Conservation (phyloP, 2,113 vertebrate species). For the Cryptomyrus ogoouensis region DNA sequence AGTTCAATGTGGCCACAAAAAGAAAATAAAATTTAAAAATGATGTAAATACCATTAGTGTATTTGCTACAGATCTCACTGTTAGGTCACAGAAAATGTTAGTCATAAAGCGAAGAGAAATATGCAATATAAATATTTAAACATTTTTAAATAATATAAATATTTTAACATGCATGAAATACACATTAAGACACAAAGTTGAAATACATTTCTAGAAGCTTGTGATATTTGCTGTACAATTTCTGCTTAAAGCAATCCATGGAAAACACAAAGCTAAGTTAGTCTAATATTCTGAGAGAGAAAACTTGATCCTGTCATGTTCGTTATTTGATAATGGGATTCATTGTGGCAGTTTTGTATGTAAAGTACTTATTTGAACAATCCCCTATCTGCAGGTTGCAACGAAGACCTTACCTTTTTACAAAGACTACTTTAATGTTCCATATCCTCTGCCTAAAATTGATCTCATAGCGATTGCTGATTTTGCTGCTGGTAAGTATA, state of each 20-base stretch:
- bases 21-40: background rate
- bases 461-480: constrained; percentile 99
- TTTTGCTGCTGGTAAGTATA: constrained; percentile 89
- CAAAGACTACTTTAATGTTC: constrained; percentile 98
- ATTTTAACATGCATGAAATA: background rate
- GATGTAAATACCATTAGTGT: background rate
- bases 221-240: background rate
- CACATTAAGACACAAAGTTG: background rate
- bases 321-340: background rate
- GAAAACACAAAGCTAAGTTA: background rate
- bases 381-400: constrained; percentile 75
- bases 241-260: background rate
- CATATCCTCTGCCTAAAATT: constrained; percentile 98
- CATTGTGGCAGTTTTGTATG: background rate
- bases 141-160: background rate
- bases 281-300: background rate
- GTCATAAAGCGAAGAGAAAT: background rate
- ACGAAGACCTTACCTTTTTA: constrained; percentile 98
- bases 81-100: background rate
- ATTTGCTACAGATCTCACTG: background rate
- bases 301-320: background rate
- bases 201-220: background rate
- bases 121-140: background rate
- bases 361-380: background rate
- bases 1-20: background rate